Base-by-base conservation (phyloP, 2,113 vertebrate genomes). In the Heptranchias perlo region DNA sequence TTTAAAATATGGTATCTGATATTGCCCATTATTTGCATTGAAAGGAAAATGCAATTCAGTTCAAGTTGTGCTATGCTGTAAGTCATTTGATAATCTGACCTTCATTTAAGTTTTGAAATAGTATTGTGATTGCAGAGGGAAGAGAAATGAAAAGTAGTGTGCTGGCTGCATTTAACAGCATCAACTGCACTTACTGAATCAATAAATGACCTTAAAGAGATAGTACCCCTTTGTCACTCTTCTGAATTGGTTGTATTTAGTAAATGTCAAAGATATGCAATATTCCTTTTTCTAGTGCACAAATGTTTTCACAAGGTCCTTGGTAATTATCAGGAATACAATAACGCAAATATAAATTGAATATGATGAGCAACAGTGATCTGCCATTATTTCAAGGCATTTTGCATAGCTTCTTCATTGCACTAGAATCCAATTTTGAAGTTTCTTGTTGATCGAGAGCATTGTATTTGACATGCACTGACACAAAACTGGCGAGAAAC, bases 71-170 rank as follows among this genome's bases (percentile, higher is more conserved):
- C 28, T 0, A 0, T 73, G 47, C 92, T 69, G 47, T 47, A 73
- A 69, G 94, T 39, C 44, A 31, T 95, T 95, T 73, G 94, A 95
- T 49, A 95, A 69, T 31, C 62, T 95, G 94, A 95, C 94, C 94
- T 95, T 52, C 94, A 52, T 95, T 95, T 95, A 64, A 52, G 47
- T 67, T 67, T 69, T 95, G 94, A 95, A 95, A 73, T 95, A 67
- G 65, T 69, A 47, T 69, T 69, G 61, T 95, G 31, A 69, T 95
- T 95, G 94, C 64, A 69, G 21, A 69, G 94, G 65, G 14, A 73
- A 73, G 10, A 49, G 39, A 18, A 67, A 67, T 31, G 47, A 95
- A 95, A 31, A 47, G 44, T 73, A 95, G 89, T 69, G 23, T 69
- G 94, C 25, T 35, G 25, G 65, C 65, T 95, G 94, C 94, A 31